Base-by-base conservation (phyloP, 2,797 vertebrate genomes). In the Squalus acanthias region DNA sequence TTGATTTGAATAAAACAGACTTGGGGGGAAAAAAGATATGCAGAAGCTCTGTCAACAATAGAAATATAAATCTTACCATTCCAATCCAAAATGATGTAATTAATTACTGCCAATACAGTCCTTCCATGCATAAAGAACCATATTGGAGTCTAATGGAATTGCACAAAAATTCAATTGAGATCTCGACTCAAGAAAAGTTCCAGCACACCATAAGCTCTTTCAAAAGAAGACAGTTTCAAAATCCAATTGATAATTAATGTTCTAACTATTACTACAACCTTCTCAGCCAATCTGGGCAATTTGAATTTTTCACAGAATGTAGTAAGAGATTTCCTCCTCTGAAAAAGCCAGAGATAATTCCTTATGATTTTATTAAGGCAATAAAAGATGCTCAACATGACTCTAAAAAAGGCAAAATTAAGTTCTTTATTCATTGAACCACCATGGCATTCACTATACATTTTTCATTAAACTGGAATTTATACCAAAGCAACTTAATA, bases 291-390 rank as follows among this genome's bases (percentile, higher is more conserved):
- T 97, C 95, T 96, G 92, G 96, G 13, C 96, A 97, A 97, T 97
- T 20, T 97, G 97, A 97, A 97, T 97, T 97, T 97, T 97, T 97
- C 96, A 89, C 96, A 96, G 97, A 76, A 96, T 97, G 97, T 0
- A 94, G 95, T 65, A 96, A 88, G 96, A 97, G 87, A 97, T 96
- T 96, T 96, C 97, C 96, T 97, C 96, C 96, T 96, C 96, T 97
- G 97, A 97, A 97, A 97, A 97, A 97, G 67, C 97, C 92, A 96
- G 96, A 96, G 97, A 97, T 97, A 98, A 98, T 97, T 97, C 97
- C 96, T 50, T 95, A 96, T 96, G 97, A 97, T 97, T 97, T 97
- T 97, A 97, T 97, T 97, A 97, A 96, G 97, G 98, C 97, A 96
- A 96, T 96, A 96, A 96, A 97, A 97, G 97, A 97, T 97, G 91